Evolutionary conservation across 2,888 invertebrate genomes (phyloP).

Genomic region (Danaus chrysippus): DNA sequence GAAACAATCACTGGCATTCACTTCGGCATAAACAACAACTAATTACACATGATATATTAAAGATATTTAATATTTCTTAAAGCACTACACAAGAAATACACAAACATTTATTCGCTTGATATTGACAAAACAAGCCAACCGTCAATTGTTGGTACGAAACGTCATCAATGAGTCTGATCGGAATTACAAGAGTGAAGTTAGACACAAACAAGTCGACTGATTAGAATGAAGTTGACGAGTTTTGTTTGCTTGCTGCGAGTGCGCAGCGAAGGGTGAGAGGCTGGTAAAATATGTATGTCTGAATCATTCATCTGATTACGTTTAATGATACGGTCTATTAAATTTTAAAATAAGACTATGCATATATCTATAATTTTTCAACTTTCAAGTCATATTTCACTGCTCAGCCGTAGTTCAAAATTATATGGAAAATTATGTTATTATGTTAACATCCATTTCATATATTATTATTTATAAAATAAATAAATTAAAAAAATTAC

Average conservation of each 20-base stretch:
- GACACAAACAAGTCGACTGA: slow-evolving; percentile 42
- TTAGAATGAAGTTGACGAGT: slow-evolving; percentile 65
- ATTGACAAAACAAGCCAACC: slow-evolving; percentile 69
- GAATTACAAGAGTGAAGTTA: slow-evolving; percentile 63
- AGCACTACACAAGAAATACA: slow-evolving; percentile 26
- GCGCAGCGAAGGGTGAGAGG: slow-evolving; percentile 49
- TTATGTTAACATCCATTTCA: too few relatives aligned
- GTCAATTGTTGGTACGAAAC: slow-evolving; percentile 58
- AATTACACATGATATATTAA: slow-evolving; percentile 34
- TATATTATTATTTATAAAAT: too few relatives aligned
- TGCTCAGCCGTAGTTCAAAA: too few relatives aligned
- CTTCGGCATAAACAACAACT: slow-evolving; percentile 27
- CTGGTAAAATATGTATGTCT: slow-evolving; percentile 37
- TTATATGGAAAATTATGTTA: too few relatives aligned
- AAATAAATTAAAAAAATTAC: too few relatives aligned
- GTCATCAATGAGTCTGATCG: slow-evolving; percentile 63
- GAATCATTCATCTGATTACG: slow-evolving; percentile 21
- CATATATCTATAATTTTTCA: too few relatives aligned
- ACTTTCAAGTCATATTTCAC: too few relatives aligned
- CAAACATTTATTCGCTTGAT: slow-evolving; percentile 39
- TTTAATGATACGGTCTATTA: too few relatives aligned
- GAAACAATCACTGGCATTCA: slow-evolving; percentile 23
- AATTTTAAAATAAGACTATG: too few relatives aligned
- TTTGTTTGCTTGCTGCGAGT: slow-evolving; percentile 42
- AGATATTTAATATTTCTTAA: slow-evolving; percentile 16